Conservation (phyloP, 2,113 vertebrate genomes). For the Excalfactoria chinensis region DNA sequence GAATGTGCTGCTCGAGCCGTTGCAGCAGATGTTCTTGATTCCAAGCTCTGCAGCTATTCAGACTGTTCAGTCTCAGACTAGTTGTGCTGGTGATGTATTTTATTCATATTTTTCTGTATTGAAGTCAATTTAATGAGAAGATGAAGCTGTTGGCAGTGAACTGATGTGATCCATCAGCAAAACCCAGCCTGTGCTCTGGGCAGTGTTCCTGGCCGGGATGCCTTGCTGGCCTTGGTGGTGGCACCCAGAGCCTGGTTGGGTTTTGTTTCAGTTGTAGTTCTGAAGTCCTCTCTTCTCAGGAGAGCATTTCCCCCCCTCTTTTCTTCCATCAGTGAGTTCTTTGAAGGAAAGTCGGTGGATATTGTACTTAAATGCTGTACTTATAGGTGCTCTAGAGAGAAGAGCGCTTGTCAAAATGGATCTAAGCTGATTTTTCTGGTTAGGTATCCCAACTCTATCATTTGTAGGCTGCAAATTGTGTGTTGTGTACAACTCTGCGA, state of each 20-base stretch:
- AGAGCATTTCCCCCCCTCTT: neutral
- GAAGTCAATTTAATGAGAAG: neutral
- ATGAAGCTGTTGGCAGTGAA: neutral
- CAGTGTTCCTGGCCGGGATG: neutral
- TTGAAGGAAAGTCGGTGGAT: neutral
- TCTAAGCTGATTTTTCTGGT: neutral
- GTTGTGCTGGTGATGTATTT: neutral
- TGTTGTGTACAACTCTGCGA: neutral
- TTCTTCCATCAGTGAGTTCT: neutral
- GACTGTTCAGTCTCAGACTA: neutral
- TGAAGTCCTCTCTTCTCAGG: neutral
- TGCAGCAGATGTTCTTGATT: constrained; percentile 36
- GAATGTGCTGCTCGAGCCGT: constrained; percentile 6
- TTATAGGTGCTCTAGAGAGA: neutral
- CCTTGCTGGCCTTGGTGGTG: neutral
- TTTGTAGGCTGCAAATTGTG: neutral
- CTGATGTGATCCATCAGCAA: neutral
- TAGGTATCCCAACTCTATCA: neutral
- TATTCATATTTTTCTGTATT: neutral
- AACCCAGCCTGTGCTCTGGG: neutral
- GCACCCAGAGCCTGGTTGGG: neutral
- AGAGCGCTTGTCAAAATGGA: neutral
- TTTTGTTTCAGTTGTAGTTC: neutral
- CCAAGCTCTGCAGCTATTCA: neutral
- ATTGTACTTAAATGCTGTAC: neutral